Evolutionary conservation across 2,888 invertebrate genomes (phyloP), one percentile per base, ranked within the genome.

Genomic region (Tubulanus polymorphus): DNA sequence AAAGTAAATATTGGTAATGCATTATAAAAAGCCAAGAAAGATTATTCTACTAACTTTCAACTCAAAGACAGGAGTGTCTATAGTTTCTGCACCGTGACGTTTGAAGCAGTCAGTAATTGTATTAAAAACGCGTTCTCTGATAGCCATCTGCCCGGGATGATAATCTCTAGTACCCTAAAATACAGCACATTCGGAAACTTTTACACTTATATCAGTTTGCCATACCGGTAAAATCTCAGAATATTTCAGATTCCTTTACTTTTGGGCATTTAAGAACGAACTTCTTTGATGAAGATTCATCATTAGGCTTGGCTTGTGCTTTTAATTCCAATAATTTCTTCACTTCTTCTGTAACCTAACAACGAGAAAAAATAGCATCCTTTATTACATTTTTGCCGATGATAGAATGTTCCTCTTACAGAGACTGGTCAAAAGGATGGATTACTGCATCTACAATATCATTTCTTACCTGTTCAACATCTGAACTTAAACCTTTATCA

Each of bases 61-160:
- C 81, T 97, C 97, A 83, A 97, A 96, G 20, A 97, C 91, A 45
- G 97, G 97, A 26, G 97, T 97, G 74, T 99, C 99, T 73, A 99
- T 95, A 23, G 94, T 92, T 75, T 93, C 94, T 20, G 95, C 99
- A 37, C 99, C 99, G 73, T 99, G 97, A 63, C 88, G 88, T 77
- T 96, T 93, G 77, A 99, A 99, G 54, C 93, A 89, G 3, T 85
- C 79, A 25, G 90, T 84, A 62, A 99, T 91, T 79, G 90, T 92
- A 59, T 89, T 85, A 63, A 99, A 82, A 1, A 93, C 81, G 8
- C 75, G 73, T 58, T 91, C 87, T 29, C 97, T 85, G 57, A 99
- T 83, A 0, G 91, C 88, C 95, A 96, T 99, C 81, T 96, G 94
- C 68, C 90, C 87, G 0, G 97, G 93, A 57, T 86, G 88, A 81